Evolutionary conservation across 2,888 invertebrate species (phyloP).

Genomic region (Nomada fucata): DNA sequence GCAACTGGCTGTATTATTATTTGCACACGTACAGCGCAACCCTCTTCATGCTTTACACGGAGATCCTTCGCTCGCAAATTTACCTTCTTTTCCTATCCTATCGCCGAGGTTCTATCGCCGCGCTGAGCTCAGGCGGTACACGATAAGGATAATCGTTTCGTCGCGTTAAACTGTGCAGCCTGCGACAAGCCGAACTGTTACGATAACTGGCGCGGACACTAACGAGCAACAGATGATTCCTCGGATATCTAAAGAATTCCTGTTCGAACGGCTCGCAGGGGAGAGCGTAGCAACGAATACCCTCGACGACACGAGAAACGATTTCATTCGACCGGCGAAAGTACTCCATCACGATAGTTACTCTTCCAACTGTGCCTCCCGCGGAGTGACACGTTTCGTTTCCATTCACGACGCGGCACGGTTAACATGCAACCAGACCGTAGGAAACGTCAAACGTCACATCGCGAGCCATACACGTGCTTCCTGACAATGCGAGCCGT

Average conservation of each 20-base stretch:
- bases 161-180: not conserved
- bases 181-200: not conserved
- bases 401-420: slow-evolving; percentile 37
- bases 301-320: not conserved
- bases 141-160: slow-evolving; percentile 40
- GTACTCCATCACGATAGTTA: not conserved
- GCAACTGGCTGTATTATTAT: slow-evolving; percentile 51
- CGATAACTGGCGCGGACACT: not conserved
- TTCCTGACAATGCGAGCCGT: slow-evolving; percentile 54
- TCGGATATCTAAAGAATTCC: not conserved
- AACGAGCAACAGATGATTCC: not conserved
- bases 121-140: not conserved
- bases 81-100: slow-evolving; percentile 4
- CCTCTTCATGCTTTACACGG: slow-evolving; percentile 16
- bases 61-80: slow-evolving; percentile 21
- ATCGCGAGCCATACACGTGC: slow-evolving; percentile 27
- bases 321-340: not conserved
- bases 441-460: slow-evolving; percentile 3
- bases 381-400: slow-evolving; percentile 21
- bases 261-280: not conserved
- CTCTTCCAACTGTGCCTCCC: not conserved
- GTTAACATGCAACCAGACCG: slow-evolving; percentile 25
- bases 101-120: slow-evolving; percentile 5
- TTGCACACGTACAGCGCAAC: slow-evolving; percentile 28
- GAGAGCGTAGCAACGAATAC: not conserved